A percentile compares a stretch with the other conserved stretches of the same genome.
phyloP scores from a whole-genome alignment of 2,888 invertebrate species.

The Sclerodermus sp. region DNA sequence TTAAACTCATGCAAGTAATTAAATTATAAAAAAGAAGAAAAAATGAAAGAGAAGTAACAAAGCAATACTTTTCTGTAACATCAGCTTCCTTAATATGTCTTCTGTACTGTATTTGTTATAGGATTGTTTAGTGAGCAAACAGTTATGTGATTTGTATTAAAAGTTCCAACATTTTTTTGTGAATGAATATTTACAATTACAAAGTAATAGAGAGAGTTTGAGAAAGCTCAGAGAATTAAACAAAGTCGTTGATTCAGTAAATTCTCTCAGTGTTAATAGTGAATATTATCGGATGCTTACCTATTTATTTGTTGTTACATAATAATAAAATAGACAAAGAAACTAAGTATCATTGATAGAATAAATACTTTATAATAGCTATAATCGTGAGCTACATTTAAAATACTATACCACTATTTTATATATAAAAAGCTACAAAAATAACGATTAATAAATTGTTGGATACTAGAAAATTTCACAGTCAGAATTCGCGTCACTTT shows the following conservation, averaged over 20 bases:
- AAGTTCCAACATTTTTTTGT: constrained; percentile 17
- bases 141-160: constrained; percentile 39
- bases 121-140: constrained; percentile 41
- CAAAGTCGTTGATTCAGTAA: constrained; percentile 33
- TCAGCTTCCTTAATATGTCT: constrained; percentile 50
- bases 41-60: constrained; percentile 17
- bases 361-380: constrained; percentile 51
- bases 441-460: constrained; percentile 45
- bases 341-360: constrained; percentile 43
- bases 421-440: constrained; percentile 37
- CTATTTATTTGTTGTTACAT: constrained; percentile 56
- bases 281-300: constrained; percentile 52
- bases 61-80: constrained; percentile 37
- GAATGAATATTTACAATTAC: constrained; percentile 27
- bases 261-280: constrained; percentile 52
- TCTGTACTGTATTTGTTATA: constrained; percentile 47
- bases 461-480: constrained; percentile 35
- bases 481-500: constrained; percentile 22
- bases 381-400: constrained; percentile 48
- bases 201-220: constrained; percentile 21
- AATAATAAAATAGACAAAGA: constrained; percentile 46
- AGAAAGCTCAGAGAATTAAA: constrained; percentile 20
- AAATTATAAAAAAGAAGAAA: constrained; percentile 14
- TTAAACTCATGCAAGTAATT: constrained; percentile 19
- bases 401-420: constrained; percentile 48